Conservation (phyloP, 2,797 vertebrate species). For the Dicrostonyx torquatus region DNA sequence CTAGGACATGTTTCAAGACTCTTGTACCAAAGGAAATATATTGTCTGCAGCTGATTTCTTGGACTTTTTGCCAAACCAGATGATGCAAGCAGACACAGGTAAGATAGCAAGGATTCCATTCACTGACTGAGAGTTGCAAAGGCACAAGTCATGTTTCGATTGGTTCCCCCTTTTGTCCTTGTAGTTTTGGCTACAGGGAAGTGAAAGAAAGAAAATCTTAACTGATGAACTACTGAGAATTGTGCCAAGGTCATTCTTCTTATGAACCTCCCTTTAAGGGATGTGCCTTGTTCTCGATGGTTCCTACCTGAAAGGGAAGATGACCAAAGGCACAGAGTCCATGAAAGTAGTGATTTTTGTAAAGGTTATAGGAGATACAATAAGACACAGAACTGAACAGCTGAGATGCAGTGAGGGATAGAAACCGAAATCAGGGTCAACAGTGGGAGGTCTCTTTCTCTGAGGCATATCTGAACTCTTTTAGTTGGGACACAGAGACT, state of each 20-base stretch:
- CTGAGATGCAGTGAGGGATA: background rate
- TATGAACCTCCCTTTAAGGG: background rate
- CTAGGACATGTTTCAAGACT: background rate
- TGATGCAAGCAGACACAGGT: background rate
- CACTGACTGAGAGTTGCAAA: background rate
- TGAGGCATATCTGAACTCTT: slow-evolving; percentile 39
- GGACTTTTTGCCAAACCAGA: background rate
- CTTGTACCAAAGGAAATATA: background rate
- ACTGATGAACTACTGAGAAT: background rate
- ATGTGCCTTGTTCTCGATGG: background rate
- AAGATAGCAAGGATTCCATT: background rate
- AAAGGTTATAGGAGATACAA: slow-evolving; percentile 19
- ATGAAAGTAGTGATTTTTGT: slow-evolving; percentile 43
- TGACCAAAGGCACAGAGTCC: slow-evolving; percentile 28
- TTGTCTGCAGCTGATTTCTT: background rate
- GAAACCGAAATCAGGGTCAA: slow-evolving; percentile 26
- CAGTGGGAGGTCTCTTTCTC: background rate
- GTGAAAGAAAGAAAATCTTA: background rate
- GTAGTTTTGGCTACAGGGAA: background rate
- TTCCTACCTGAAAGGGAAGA: background rate
- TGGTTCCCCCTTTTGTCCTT: background rate
- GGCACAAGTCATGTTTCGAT: background rate
- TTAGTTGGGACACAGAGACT: slow-evolving; percentile 48
- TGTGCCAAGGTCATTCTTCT: background rate
- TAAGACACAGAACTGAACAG: background rate